Evolutionary conservation across 2,888 invertebrate genomes (phyloP), one percentile per base, ranked within the genome.

Genomic region (Mycalesis mineus): DNA sequence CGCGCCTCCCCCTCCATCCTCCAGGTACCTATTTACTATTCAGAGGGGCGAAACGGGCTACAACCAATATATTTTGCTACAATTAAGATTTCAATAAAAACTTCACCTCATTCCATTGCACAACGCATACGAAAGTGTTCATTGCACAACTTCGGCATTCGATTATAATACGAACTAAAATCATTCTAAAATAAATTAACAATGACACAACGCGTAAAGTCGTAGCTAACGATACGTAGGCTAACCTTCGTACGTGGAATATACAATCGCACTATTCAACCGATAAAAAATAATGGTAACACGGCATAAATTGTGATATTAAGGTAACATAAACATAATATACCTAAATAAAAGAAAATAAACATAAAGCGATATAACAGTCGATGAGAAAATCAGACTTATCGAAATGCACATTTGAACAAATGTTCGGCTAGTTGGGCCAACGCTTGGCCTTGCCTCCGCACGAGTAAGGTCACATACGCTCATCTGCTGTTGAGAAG

Each of bases 31-130:
- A 84, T 83, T 86, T 84, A 84, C 85, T 84, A 86, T 86, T 83
- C 84, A 82, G 80, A 83, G 80, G 84, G 86, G 84, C 80, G 80
- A 80, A 80, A 76, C 81, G 76, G 82, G 75, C 80, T 77, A 79
- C 80, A 75, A 73, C 80, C 84, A 78, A 86, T 84, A 86, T 82
- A 85, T 85, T 86, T 84, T 77, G 86, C 81, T 83, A 86, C 85
- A 84, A 84, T 86, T 88, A 88, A 86, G 80, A 86, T 82, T 82
- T 83, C 77, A 78, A 81, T 84, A 84, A 79, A 78, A 79, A 40
- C 42, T 52, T 78, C 68, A 68, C 68, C 68, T 72, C 68, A 67
- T 68, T 72, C 67, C 71, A 77, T 83, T 81, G 78, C 82, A 80
- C 79, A 76, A 77, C 71, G 57, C 54, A 55, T 73, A 72, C 71